Percentiles rank a stretch among this genome's conserved stretches.
These are phyloP conservation scores for Dendroctonus valens DNA, from an alignment of 1,140 invertebrate genomes.

Conservation along the genomic window DNA sequence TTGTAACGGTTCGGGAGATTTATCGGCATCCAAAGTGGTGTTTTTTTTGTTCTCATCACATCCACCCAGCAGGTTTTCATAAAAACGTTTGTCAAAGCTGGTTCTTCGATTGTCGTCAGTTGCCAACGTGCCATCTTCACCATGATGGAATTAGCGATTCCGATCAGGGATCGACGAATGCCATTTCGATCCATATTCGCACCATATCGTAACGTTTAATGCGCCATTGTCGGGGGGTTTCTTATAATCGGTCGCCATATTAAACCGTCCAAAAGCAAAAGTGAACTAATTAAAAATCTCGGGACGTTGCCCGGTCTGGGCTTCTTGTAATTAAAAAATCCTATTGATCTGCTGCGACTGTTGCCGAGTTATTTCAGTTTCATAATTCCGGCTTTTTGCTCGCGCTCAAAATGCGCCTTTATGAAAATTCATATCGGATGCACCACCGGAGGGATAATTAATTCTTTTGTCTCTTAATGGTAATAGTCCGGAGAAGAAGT, in stretches of 20 bases:
- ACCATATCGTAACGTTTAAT: constrained; percentile 27
- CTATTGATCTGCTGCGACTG: constrained; percentile 20
- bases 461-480: constrained; percentile 20
- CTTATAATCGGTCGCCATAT: constrained; percentile 15
- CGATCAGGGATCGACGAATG: constrained; percentile 15
- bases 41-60: too few species aligned
- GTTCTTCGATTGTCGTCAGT: background rate
- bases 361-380: constrained; percentile 17
- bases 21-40: too few species aligned
- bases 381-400: constrained; percentile 17
- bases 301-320: constrained; percentile 2
- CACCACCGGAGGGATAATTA: constrained; percentile 11
- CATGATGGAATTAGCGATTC: constrained; percentile 22
- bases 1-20: too few species aligned
- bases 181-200: constrained; percentile 18
- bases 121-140: constrained; percentile 22
- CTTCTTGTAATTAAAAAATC: constrained; percentile 25
- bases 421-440: constrained; percentile 22
- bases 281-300: constrained; percentile 27
- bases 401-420: constrained; percentile 11
- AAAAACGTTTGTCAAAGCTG: background rate
- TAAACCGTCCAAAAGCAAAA: constrained; percentile 21
- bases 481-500: background rate
- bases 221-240: constrained; percentile 18
- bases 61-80: too few species aligned